Base-by-base conservation (phyloP, 1,140 invertebrate species). In the Drosophila baimaii region DNA sequence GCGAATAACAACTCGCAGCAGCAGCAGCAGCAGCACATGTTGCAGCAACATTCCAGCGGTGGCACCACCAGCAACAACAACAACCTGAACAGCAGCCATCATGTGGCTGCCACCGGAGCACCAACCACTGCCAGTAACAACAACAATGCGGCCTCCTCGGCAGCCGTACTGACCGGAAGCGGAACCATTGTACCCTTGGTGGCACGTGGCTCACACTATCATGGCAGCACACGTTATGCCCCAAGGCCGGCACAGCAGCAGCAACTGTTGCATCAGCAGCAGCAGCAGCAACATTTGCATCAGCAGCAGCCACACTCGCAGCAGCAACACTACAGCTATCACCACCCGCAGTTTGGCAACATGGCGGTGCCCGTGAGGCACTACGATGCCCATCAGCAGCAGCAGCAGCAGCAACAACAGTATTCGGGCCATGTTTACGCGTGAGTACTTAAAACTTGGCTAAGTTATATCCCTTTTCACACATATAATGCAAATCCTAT, bases 111-210 rank as follows among this genome's bases (percentile, higher is more conserved):
- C 52, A n/a, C 44, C 25, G 69, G 71, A 35, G 70, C 70, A 77
- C 59, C 75, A 55, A 58, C 52, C 65, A 79, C 74, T 81, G 71
- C 64, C 74, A 78, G 46, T 68, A 82, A 68, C 58, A 77, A 64
- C 51, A 82, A 84, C 75, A 78, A 84, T 54, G 58, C 76, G 17
- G 77, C 83, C n/a, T 78, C 89, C 19, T 85, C 81, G 35, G 72
- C 89, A 21, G 89, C 89, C 12, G 81, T 88, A n/a, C 59, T 83
- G 25, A 83, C 77, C 8, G 88, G 83, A 56, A 86, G 74, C 47
- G 88, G 88, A 29, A 83, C 76, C 13, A 81, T 90, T 51, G 78
- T 90, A 13, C 84, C 84, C 43, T 35, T 89, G 21, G 80, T 83
- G 25, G 77, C 80, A 39, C 81, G 83, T 58, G 75, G 82, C 35